Conservation (phyloP, 2,888 invertebrate species). For the Caradrina clavipalpis region DNA sequence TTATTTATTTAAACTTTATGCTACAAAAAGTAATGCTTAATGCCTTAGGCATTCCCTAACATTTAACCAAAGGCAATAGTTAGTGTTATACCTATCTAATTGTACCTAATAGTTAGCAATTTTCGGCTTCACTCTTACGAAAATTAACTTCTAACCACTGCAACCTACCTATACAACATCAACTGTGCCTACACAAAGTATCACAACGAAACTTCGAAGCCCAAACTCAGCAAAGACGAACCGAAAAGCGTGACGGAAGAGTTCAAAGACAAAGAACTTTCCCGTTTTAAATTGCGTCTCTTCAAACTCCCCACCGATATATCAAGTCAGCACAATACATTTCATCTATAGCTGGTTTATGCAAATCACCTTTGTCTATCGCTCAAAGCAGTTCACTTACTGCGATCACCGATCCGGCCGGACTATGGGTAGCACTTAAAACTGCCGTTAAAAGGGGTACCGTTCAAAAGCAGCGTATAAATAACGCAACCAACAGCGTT, state of each 20-base stretch:
- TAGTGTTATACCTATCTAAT: too few relatives aligned
- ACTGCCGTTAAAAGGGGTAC: slow-evolving; percentile 86
- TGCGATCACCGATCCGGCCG: slow-evolving; percentile 42
- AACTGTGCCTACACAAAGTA: background rate
- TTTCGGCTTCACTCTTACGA: too few relatives aligned
- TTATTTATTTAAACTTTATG: too few relatives aligned
- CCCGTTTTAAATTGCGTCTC: slow-evolving; percentile 31
- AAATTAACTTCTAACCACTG: too few relatives aligned
- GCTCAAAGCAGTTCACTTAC: slow-evolving; percentile 54
- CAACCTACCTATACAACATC: background rate
- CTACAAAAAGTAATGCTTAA: too few relatives aligned
- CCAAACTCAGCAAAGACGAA: background rate
- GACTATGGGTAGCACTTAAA: slow-evolving; percentile 84
- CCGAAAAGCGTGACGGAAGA: slow-evolving; percentile 10
- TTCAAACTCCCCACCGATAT: slow-evolving; percentile 35
- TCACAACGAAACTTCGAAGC: background rate
- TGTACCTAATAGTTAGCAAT: too few relatives aligned
- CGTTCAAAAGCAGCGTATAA: slow-evolving; percentile 87
- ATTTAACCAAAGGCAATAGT: too few relatives aligned
- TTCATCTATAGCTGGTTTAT: slow-evolving; percentile 39
- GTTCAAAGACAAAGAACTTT: slow-evolving; percentile 38
- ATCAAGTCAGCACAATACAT: slow-evolving; percentile 33
- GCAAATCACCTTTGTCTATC: slow-evolving; percentile 51
- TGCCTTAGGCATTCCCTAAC: too few relatives aligned
- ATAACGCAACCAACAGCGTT: slow-evolving; percentile 85